These are phyloP conservation scores for Aphelenchoides besseyi DNA, from an alignment of 1,140 invertebrate species.

Conservation along the genomic window DNA sequence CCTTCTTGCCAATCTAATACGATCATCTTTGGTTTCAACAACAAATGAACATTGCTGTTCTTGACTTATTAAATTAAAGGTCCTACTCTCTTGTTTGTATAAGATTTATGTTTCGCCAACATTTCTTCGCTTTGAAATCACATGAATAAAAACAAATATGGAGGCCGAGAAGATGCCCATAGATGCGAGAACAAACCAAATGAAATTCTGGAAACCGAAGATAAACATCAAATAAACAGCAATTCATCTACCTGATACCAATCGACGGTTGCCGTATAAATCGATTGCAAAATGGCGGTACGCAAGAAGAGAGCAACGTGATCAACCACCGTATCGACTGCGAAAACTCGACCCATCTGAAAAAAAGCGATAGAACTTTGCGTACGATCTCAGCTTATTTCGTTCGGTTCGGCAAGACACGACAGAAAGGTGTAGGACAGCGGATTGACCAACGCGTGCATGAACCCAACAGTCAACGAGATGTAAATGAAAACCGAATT, in stretches of 20 bases:
- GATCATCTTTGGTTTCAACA: too few species aligned
- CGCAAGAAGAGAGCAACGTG: constrained; percentile 39
- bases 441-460: constrained; percentile 46
- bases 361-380: constrained; percentile 21
- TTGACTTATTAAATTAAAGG: too few species aligned
- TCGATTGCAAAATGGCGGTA: constrained; percentile 43
- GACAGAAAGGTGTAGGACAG: constrained; percentile 46
- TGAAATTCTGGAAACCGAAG: constrained; percentile 9
- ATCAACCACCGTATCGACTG: constrained; percentile 42
- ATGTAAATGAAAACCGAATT: constrained; percentile 46
- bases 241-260: constrained; percentile 39
- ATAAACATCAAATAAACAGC: neutral
- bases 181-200: constrained; percentile 17
- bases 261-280: constrained; percentile 45
- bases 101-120: constrained; percentile 3
- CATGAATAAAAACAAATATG: neutral
- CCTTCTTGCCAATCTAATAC: too few species aligned
- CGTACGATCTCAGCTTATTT: constrained; percentile 21
- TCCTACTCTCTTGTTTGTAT: too few species aligned
- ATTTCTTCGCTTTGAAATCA: constrained; percentile 7
- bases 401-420: constrained; percentile 41
- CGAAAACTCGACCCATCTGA: constrained; percentile 43
- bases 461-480: constrained; percentile 42
- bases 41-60: too few species aligned
- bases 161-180: constrained; percentile 10